Percentiles rank a stretch among this genome's conserved stretches.
These are phyloP conservation scores for Percina caprodes DNA, from an alignment of 2,113 vertebrate species.

Conservation along the genomic window DNA sequence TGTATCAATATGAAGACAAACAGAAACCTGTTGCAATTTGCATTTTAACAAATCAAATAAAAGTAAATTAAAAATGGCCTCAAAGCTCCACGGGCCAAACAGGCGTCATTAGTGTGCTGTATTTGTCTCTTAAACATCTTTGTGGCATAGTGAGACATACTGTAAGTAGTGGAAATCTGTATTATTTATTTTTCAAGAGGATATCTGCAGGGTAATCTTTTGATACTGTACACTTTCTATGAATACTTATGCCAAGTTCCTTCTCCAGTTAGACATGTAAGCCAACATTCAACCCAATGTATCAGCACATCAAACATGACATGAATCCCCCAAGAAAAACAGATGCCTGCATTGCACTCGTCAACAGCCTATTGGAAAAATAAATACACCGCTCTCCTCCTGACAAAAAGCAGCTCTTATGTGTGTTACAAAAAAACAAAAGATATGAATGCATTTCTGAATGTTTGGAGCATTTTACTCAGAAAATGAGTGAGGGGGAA, in stretches of 20 bases:
- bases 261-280: conserved; percentile 28
- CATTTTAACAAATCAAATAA: neutral
- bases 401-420: conserved; percentile 36
- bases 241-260: neutral
- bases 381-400: conserved; percentile 23
- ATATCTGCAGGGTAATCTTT: neutral
- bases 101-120: neutral
- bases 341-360: neutral
- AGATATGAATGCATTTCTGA: neutral
- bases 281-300: conserved; percentile 14
- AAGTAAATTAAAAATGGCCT: neutral
- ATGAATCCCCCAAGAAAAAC: conserved; percentile 16
- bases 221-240: neutral
- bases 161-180: neutral
- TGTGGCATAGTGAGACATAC: neutral
- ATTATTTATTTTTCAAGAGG: neutral
- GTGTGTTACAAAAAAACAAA: conserved; percentile 26
- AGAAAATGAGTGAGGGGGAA: conserved; percentile 20
- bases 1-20: neutral
- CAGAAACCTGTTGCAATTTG: neutral
- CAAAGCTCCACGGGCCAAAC: neutral
- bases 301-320: conserved; percentile 53
- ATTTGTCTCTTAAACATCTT: neutral
- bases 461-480: conserved; percentile 38
- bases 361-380: conserved; percentile 6